These are phyloP conservation scores for Synanthedon tipuliformis DNA, from an alignment of 2,888 invertebrate genomes.

Conservation along the genomic window DNA sequence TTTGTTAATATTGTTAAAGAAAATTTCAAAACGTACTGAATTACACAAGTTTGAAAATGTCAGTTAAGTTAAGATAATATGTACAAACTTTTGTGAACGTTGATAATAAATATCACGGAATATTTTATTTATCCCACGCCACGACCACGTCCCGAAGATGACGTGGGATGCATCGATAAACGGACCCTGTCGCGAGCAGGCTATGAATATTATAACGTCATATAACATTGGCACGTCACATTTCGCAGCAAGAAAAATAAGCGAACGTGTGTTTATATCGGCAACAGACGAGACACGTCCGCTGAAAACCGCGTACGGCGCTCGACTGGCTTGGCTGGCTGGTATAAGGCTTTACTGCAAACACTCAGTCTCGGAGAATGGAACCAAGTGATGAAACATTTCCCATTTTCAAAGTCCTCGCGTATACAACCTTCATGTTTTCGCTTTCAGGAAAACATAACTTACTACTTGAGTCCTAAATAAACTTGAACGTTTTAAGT, in stretches of 20 bases:
- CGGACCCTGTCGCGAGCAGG: background rate
- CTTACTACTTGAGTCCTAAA: background rate
- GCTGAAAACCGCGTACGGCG: slow-evolving; percentile 41
- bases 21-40: no score
- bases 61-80: no score
- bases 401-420: slow-evolving; percentile 34
- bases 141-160: no score
- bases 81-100: no score
- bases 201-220: background rate
- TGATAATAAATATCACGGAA: no score
- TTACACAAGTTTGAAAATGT: background rate
- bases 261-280: background rate
- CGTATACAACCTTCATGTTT: background rate
- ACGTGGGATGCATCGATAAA: background rate
- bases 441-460: background rate
- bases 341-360: slow-evolving; percentile 37
- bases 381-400: slow-evolving; percentile 25
- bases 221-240: background rate
- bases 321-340: slow-evolving; percentile 10
- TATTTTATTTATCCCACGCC: no score
- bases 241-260: background rate
- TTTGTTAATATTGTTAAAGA: no score
- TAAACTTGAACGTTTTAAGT: no score
- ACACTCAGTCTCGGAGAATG: slow-evolving; percentile 1
- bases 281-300: slow-evolving; percentile 21